phyloP scores from a whole-genome alignment of 2,888 invertebrate genomes.

The Esperia sulphurella region DNA sequence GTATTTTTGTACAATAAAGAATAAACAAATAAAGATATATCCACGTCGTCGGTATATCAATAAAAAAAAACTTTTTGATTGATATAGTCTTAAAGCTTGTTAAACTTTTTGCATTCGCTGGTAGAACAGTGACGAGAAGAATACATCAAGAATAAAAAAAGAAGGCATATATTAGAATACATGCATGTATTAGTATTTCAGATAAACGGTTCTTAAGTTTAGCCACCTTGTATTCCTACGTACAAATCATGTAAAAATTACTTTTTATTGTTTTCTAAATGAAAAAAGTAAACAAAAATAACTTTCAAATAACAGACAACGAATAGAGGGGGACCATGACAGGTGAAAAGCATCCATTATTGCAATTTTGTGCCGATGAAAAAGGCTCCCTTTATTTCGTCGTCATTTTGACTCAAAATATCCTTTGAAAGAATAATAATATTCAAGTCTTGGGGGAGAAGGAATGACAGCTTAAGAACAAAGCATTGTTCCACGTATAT shows the following conservation, averaged over 20 bases:
- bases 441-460: constrained; percentile 28
- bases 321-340: constrained; percentile 33
- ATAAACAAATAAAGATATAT: too few relatives aligned
- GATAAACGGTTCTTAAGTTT: too few relatives aligned
- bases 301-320: constrained; percentile 15
- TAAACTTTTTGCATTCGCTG: too few relatives aligned
- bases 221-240: too few relatives aligned
- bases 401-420: constrained; percentile 32
- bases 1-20: too few relatives aligned
- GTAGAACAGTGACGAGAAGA: too few relatives aligned
- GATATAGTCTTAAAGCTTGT: too few relatives aligned
- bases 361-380: constrained; percentile 43
- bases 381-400: constrained; percentile 38
- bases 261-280: neutral
- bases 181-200: too few relatives aligned
- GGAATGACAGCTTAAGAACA: constrained; percentile 43
- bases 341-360: constrained; percentile 54
- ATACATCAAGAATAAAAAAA: too few relatives aligned
- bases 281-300: neutral
- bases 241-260: neutral
- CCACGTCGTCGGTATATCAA: too few relatives aligned
- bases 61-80: too few relatives aligned
- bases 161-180: too few relatives aligned
- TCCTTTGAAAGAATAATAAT: constrained; percentile 39
- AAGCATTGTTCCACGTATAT: constrained; percentile 25